A percentile compares a stretch with the other conserved stretches of the same genome.
phyloP scores from a whole-genome alignment of 2,113 vertebrate species.

The Paracanthobrama guichenoti region DNA sequence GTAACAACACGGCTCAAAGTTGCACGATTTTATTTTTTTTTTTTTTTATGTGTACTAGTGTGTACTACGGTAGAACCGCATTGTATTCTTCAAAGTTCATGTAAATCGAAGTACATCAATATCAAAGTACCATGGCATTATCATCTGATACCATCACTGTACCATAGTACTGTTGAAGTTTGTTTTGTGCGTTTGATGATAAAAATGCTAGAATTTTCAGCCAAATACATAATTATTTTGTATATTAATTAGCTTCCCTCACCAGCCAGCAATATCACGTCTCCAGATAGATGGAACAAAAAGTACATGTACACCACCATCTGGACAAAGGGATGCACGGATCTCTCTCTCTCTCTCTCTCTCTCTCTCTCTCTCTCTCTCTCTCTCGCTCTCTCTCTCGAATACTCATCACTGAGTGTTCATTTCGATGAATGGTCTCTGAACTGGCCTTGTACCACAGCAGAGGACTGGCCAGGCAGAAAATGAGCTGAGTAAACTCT shows the following conservation, averaged over 20 bases:
- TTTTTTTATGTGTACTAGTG: too few relatives aligned
- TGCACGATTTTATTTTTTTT: background rate
- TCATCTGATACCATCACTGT: too few relatives aligned
- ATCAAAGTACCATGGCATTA: too few relatives aligned
- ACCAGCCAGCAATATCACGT: background rate
- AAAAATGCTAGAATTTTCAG: too few relatives aligned
- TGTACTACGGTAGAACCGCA: too few relatives aligned
- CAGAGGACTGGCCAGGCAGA: constrained; percentile 20
- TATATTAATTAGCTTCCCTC: background rate
- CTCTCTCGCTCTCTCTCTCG: background rate
- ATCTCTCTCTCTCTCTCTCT: constrained; percentile 3
- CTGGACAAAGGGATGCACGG: background rate
- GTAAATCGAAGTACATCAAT: too few relatives aligned
- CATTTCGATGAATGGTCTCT: constrained; percentile 1
- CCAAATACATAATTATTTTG: too few relatives aligned
- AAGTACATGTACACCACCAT: constrained; percentile 5
- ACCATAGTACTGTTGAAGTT: too few relatives aligned
- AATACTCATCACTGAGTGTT: constrained; percentile 24
- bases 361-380: constrained; percentile 14
- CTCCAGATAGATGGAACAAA: constrained; percentile 7
- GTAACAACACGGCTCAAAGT: background rate
- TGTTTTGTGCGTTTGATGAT: too few relatives aligned
- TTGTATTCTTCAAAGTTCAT: too few relatives aligned
- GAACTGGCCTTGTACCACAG: constrained; percentile 17
- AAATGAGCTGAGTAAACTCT: constrained; percentile 29